These are phyloP conservation scores for Elymnias hypermnestra DNA, from an alignment of 1,140 invertebrate species.

Conservation along the genomic window DNA sequence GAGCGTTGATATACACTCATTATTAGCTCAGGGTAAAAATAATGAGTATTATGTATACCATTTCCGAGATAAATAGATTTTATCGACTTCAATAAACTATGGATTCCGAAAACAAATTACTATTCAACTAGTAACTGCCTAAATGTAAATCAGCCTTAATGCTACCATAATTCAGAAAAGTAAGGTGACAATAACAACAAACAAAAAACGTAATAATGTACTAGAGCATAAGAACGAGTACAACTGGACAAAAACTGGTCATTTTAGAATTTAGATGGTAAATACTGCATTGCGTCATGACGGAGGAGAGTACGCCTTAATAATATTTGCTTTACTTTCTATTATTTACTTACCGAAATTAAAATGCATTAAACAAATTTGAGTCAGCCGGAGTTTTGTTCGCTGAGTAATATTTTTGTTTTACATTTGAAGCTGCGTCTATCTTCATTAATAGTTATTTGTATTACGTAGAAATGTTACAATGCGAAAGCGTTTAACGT, in stretches of 20 bases:
- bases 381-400: conserved; percentile 10
- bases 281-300: conserved; percentile 23
- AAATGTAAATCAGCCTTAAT: too few species aligned
- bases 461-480: conserved; percentile 2
- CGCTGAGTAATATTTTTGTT: conserved; percentile 12
- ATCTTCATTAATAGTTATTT: conserved; percentile 5
- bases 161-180: conserved; percentile 39
- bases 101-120: too few species aligned
- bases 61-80: too few species aligned
- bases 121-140: too few species aligned
- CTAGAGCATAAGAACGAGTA: too few species aligned
- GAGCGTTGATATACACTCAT: too few species aligned
- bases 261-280: conserved; percentile 12
- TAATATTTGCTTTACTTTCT: conserved; percentile 21
- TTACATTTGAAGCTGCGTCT: conserved; percentile 13
- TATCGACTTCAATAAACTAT: too few species aligned
- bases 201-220: conserved; percentile 45
- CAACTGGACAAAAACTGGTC: too few species aligned
- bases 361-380: conserved; percentile 26
- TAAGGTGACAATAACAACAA: conserved; percentile 32
- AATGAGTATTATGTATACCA: too few species aligned
- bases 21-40: too few species aligned
- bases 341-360: conserved; percentile 23
- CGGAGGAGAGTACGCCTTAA: conserved; percentile 15
- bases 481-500: conserved; percentile 1